These are phyloP conservation scores for Eristalis pertinax DNA, from an alignment of 2,888 invertebrate genomes.

Conservation along the genomic window DNA sequence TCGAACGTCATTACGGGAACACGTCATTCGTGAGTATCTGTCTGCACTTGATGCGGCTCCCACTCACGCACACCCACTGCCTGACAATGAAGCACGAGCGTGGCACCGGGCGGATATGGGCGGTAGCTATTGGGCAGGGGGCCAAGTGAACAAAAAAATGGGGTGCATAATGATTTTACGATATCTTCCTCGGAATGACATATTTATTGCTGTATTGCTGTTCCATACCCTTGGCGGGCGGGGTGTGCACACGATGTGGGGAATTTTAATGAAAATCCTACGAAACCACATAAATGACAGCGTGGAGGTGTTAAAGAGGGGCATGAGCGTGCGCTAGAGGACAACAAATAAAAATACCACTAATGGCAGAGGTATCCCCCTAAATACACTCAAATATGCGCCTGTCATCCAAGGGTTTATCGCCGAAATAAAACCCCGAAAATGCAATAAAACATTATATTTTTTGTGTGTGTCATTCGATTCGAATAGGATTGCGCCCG, in stretches of 20 bases:
- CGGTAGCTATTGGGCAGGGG: background rate
- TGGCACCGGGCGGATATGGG: background rate
- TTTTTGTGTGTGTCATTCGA: background rate
- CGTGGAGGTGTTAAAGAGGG: constrained; percentile 46
- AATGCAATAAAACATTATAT: constrained; percentile 52
- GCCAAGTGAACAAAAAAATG: constrained; percentile 8
- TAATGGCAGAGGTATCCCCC: constrained; percentile 11
- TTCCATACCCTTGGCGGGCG: background rate
- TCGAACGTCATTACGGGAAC: constrained; percentile 38
- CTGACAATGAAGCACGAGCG: background rate
- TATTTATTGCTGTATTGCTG: constrained; percentile 44
- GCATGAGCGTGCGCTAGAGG: background rate
- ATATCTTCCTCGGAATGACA: constrained; percentile 47
- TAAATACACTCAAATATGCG: constrained; percentile 12
- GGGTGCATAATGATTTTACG: constrained; percentile 63
- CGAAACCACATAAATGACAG: constrained; percentile 28
- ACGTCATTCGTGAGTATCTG: constrained; percentile 53
- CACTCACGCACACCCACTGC: constrained; percentile 43
- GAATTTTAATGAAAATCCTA: constrained; percentile 50
- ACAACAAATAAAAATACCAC: constrained; percentile 16
- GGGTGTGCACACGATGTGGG: background rate
- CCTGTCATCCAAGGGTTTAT: constrained; percentile 24
- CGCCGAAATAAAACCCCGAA: constrained; percentile 34
- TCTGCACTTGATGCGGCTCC: constrained; percentile 63
- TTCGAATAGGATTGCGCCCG: background rate